Base-by-base conservation (phyloP, 1,140 invertebrate genomes). In the Drosophila sp. region DNA sequence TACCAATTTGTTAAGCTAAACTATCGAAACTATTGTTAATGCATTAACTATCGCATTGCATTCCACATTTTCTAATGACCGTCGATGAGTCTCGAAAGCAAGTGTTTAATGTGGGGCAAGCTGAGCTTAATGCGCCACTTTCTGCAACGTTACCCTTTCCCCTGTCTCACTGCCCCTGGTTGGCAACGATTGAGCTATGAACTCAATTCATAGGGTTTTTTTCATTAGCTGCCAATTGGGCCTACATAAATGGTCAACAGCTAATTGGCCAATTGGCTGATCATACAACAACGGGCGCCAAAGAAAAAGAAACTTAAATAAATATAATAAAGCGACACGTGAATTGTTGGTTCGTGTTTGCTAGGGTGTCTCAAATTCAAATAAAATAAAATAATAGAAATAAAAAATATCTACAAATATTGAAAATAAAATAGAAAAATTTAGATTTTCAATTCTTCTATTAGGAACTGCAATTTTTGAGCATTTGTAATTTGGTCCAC, bases 251-350 rank as follows among this genome's bases (percentile, higher is more conserved):
- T 71, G 66, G 61, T 34, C 67, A 56, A 29, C 43, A 21, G 36
- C 38, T 71, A 71, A 65, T 71, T 71, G 67, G 51, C 61, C 67
- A 71, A 65, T 71, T 71, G 51, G 32, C 34, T 48, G 56, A 45
- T 41, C 36, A 25, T 29, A 29, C 25, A 27, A 29, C 25, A 58
- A 58, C 9, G 18, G 56, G 27, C 56, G 32, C 54, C 43, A 66
- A 21, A 21, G 4, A 21, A 21, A 21, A 65, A 34, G n/a, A 36
- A 16, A 16, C 14, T 21, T 5, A 25, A 36, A 8, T 11, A 36
- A 66, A 57, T 13, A n/a, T 18, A 16, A 16, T 27, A 45, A 41
- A 38, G 11, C 36, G 36, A 38, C 36, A 38, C n/a, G 36, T 38
- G 36, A 4, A 13, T 38, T 38, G 36, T 5, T 38, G 36, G 27